Base-by-base conservation (phyloP, 2,113 vertebrate genomes). In the Platichthys stellatus region DNA sequence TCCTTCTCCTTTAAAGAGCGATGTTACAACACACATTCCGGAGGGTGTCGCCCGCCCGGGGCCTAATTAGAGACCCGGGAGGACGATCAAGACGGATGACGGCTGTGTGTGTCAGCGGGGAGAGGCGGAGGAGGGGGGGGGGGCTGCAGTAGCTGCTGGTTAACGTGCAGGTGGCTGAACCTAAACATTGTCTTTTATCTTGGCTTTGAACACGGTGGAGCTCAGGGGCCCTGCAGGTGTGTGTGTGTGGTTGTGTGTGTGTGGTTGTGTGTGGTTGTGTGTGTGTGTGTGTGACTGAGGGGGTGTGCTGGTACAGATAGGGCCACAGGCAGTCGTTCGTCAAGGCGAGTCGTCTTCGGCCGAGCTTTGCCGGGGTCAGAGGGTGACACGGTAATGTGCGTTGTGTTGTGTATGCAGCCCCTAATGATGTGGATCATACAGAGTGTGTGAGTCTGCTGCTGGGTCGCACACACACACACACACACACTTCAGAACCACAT, bases 31-130 rank as follows among this genome's bases (percentile, higher is more conserved):
- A 21, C 10, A n/a, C 53, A n/a, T 54, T 21, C 53, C 53, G 11
- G 53, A 11, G 53, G 18, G 53, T 54, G 53, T 54, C 53, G 10
- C 53, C 53, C 53, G 21, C 53, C n/a, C 76, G 35, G 73, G 72
- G 81, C 76, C 79, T 92, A 93, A 92, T 51, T 92, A 93, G 82
- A 93, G 91, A 83, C 82, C n/a, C 8, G 0, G 82, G 82, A 86
- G 79, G 80, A 73, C 75, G 40, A 80, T 83, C 17, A 75, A 88
- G 88, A 90, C 57, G 81, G 86, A 14, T 54, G 53, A 54, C 53
- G 18, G 53, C n/a, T 9, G 53, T 54, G n/a, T 54, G 53, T 54
- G 53, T 54, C 53, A 88, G 85, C 12, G 49, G 35, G 68, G 78
- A 3, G 78, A 69, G 72, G 72, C 0, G 70, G 71, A 7, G 28